Evolutionary conservation across 2,797 vertebrate species (phyloP).

Genomic region (Cynopterus sphinx): DNA sequence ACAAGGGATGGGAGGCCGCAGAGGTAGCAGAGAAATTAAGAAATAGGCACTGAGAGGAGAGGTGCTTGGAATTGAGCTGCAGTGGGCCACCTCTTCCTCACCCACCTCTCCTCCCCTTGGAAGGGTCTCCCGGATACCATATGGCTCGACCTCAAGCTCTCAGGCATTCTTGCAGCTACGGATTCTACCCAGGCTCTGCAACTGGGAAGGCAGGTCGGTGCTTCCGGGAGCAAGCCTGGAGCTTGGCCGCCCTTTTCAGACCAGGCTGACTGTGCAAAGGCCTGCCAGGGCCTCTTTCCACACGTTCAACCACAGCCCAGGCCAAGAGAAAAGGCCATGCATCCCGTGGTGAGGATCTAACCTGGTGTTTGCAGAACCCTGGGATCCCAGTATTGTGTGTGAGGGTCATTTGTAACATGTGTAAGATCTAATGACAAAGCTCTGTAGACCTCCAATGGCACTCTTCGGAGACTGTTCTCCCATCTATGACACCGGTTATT

Average conservation of each 20-base stretch:
- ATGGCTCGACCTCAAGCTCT: not conserved
- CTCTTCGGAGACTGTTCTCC: conserved; percentile 73
- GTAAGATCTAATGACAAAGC: not conserved
- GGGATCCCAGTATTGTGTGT: not conserved
- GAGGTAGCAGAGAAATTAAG: conserved; percentile 20
- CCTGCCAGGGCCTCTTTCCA: not conserved
- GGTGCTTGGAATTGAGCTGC: not conserved
- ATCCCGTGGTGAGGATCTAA: conserved; percentile 30
- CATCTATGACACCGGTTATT: conserved; percentile 71
- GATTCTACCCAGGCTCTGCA: not conserved
- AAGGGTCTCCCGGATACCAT: conserved; percentile 8
- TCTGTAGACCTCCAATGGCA: not conserved
- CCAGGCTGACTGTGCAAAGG: not conserved
- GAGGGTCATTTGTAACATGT: not conserved
- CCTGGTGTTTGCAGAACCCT: conserved; percentile 49
- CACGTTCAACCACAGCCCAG: not conserved
- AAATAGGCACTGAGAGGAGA: conserved; percentile 1
- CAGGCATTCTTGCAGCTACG: not conserved
- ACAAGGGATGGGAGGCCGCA: not conserved
- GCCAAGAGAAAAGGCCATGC: not conserved
- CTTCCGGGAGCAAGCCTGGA: conserved; percentile 47
- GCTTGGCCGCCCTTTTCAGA: not conserved
- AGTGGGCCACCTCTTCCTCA: not conserved
- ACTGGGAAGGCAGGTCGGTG: conserved; percentile 26
- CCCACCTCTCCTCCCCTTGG: not conserved